Evolutionary conservation across 2,888 invertebrate species (phyloP), one percentile per base, ranked within the genome.

Genomic region (Drosophila silvestris): DNA sequence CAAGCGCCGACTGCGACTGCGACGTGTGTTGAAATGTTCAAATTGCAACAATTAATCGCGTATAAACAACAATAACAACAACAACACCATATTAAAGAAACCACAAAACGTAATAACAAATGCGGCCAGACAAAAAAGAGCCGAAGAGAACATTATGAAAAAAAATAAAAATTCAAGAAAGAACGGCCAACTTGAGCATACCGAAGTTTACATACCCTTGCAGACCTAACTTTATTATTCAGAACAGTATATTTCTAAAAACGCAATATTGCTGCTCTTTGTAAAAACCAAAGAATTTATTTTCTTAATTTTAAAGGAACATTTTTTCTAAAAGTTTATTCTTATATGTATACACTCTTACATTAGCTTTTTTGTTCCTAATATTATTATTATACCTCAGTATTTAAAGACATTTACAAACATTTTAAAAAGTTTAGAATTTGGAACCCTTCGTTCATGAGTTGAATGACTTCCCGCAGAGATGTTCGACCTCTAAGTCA

Each of bases 41-140:
- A 84, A 89, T 81, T 85, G 85, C 83, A 77, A 81, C 77, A 81
- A 83, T 83, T 85, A 87, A 87, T 82, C 79, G 74, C 67, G 56
- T 58, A 83, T 58, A 39, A 44, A 53, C 37, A 63, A 50, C 69
- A 66, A 60, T 64, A 75, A 67, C 22, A 61, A 53, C 22, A 61
- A 16, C 61, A 70, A 78, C 61, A 68, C 16, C 12, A 22, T 12
- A 44, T 44, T 44, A 67, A 69, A 54, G 53, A 85, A 79, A 77
- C 71, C 81, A 81, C 85, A 85, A 83, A 72, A 76, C 70, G 67
- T 78, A 85, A 85, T 82, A 83, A 83, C 77, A 84, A 86, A 87
- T 79, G 87, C 72, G 87, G 78, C 78, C 81, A 86, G 83, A 82
- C 81, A 77, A 77, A 56, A 66, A 61, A 56, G 10, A 57, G 47